Evolutionary conservation across 2,797 vertebrate species (phyloP).

Genomic region (Pseudochirops cupreus): DNA sequence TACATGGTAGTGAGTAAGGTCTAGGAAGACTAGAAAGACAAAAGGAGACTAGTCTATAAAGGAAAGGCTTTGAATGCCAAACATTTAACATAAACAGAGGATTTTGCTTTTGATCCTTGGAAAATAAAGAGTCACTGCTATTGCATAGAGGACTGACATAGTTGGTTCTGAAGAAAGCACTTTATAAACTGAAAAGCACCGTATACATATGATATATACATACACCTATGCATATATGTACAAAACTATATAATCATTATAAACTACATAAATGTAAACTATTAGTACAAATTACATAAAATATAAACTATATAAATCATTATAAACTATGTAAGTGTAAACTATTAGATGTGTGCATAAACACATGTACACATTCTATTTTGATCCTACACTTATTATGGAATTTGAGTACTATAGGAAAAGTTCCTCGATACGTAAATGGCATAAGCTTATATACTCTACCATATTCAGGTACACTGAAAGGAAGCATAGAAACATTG

Average conservation of each 20-base stretch:
- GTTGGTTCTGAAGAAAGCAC: background rate
- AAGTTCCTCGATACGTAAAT: slow-evolving; percentile 27
- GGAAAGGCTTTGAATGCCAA: background rate
- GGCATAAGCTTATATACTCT: slow-evolving; percentile 6
- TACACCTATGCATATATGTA: background rate
- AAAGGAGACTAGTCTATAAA: background rate
- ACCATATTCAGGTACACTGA: background rate
- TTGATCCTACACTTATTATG: slow-evolving; percentile 26
- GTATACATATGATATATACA: background rate
- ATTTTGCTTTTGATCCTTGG: background rate
- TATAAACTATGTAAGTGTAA: background rate
- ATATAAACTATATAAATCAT: background rate
- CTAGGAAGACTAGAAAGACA: background rate
- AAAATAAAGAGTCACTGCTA: background rate
- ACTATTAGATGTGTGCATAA: background rate
- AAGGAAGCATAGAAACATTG: slow-evolving; percentile 20
- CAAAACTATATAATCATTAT: background rate
- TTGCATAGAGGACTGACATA: background rate
- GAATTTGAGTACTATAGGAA: slow-evolving; percentile 26
- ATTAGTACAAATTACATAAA: background rate
- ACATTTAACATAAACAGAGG: background rate
- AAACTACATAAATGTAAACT: background rate
- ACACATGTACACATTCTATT: background rate
- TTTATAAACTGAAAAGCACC: background rate
- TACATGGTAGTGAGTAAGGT: background rate